Percentiles rank a stretch among this genome's conserved stretches.
Conservation (phyloP, 2,797 vertebrate genomes). For the Myotis vivesi region DNA sequence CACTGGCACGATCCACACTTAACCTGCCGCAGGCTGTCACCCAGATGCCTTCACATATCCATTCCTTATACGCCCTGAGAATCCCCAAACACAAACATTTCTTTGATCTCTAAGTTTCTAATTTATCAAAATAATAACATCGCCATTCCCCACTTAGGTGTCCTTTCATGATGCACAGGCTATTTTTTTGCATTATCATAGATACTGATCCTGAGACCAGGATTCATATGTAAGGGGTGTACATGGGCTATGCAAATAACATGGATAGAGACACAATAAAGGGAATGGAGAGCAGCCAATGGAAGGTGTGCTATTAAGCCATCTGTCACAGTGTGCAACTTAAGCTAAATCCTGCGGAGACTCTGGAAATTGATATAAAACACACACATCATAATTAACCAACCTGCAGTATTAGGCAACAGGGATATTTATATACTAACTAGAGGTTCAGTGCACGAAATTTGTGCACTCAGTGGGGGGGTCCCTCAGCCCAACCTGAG, state of each 20-base stretch:
- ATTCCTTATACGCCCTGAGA: not conserved
- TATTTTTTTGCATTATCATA: not conserved
- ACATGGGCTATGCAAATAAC: not conserved
- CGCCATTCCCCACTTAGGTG: not conserved
- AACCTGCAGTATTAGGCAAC: not conserved
- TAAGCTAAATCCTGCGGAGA: not conserved
- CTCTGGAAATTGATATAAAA: not conserved
- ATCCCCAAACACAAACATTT: not conserved
- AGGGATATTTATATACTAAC: not conserved
- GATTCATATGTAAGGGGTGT: not conserved
- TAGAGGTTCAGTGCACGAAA: too few species aligned
- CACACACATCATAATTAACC: not conserved
- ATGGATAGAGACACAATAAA: not conserved
- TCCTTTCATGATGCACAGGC: not conserved
- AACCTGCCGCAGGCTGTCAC: not conserved
- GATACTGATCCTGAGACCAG: not conserved
- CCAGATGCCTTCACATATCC: not conserved
- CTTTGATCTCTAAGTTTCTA: not conserved
- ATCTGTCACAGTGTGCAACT: fast-evolving
- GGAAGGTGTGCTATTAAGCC: not conserved
- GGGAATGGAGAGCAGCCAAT: not conserved
- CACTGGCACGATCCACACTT: not conserved
- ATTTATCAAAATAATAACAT: conserved; percentile 12
- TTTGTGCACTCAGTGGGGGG: too few species aligned
- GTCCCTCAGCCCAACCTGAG: too few species aligned